These are phyloP conservation scores for Augiades crinisus DNA, from an alignment of 2,888 invertebrate species.

Conservation along the genomic window DNA sequence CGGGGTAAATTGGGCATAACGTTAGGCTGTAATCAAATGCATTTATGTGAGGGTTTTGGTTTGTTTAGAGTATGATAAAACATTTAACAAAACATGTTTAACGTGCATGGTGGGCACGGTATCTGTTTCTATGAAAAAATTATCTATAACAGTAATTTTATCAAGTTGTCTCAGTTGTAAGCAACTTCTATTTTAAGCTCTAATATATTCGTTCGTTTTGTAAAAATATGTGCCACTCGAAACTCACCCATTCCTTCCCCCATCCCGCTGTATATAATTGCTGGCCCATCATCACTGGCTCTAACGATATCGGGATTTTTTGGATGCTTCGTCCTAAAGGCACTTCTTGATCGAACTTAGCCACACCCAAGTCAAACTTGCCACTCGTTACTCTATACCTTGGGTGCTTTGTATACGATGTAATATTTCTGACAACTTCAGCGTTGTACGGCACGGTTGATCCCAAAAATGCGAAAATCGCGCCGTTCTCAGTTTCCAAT, in stretches of 20 bases:
- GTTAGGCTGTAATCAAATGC: constrained; percentile 1
- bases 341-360: constrained; percentile 21
- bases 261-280: constrained; percentile 32
- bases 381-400: constrained; percentile 13
- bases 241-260: constrained; percentile 33
- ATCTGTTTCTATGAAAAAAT: too few relatives aligned
- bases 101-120: too few relatives aligned
- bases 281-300: background rate
- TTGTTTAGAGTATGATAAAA: too few relatives aligned
- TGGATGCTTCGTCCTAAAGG: constrained; percentile 20
- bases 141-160: too few relatives aligned
- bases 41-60: too few relatives aligned
- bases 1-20: too few relatives aligned
- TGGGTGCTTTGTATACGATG: constrained; percentile 15
- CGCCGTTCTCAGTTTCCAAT: constrained; percentile 19
- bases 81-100: too few relatives aligned
- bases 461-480: constrained; percentile 31
- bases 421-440: constrained; percentile 18
- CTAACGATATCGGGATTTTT: constrained; percentile 28
- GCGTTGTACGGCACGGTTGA: constrained; percentile 24
- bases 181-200: too few relatives aligned
- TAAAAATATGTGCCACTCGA: too few relatives aligned
- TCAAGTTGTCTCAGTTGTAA: too few relatives aligned
- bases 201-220: too few relatives aligned
- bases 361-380: constrained; percentile 26